A percentile compares a stretch with the other conserved stretches of the same genome.
Evolutionary conservation across 2,888 invertebrate species (phyloP).

Genomic region (Lithophane ornitopus): DNA sequence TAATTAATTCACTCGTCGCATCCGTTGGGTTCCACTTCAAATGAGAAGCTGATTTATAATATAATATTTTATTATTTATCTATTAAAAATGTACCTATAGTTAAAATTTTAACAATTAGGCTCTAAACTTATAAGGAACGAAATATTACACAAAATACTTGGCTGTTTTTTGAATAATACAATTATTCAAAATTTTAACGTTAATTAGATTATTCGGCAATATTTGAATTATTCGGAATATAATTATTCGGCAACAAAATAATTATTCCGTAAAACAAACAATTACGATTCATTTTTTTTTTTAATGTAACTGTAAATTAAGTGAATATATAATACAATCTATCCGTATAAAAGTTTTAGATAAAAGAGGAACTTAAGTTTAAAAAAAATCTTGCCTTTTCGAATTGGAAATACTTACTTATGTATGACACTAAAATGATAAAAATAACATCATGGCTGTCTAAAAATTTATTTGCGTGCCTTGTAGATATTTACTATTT

Average conservation of each 20-base stretch:
- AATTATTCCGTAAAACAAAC: conserved; percentile 25
- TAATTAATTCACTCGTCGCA: conserved; percentile 77
- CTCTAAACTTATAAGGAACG: conserved; percentile 49
- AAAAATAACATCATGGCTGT: conserved; percentile 53
- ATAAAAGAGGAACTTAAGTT: conserved; percentile 6
- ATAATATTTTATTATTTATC: conserved; percentile 56
- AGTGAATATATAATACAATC: conserved; percentile 21
- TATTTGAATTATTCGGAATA: conserved; percentile 13
- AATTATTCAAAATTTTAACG: conserved; percentile 63
- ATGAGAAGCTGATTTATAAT: conserved; percentile 69
- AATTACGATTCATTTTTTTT: conserved; percentile 39
- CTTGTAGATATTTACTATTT: conserved; percentile 70
- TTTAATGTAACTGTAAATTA: conserved; percentile 18
- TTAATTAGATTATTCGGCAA: conserved; percentile 36
- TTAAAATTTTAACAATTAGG: conserved; percentile 44
- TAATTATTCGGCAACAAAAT: conserved; percentile 31
- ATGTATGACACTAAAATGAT: conserved; percentile 11
- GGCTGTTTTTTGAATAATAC: conserved; percentile 57
- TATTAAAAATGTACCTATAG: conserved; percentile 35
- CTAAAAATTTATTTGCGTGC: conserved; percentile 76
- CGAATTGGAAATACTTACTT: conserved; percentile 8
- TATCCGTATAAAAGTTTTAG: conserved; percentile 38
- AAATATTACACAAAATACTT: conserved; percentile 55
- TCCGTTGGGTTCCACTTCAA: conserved; percentile 75
- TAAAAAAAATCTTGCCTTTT: conserved; percentile 22